Base-by-base conservation (phyloP, 2,797 vertebrate genomes). In the Toxotes lorentzi region DNA sequence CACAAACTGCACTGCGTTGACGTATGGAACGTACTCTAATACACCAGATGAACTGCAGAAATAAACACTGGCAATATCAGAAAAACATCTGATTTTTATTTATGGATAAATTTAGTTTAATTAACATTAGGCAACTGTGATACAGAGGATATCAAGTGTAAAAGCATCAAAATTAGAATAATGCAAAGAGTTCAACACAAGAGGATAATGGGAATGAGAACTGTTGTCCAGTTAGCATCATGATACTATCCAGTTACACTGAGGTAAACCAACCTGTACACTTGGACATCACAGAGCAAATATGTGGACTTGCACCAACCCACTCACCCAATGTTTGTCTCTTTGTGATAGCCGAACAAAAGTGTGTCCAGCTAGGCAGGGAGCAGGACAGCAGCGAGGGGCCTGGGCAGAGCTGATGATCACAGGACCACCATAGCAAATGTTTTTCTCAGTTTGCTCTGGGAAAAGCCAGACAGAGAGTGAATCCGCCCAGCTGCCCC, bases 371-470 rank as follows among this genome's bases (percentile, higher is more conserved):
- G 62, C 84, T 51, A 19, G 30, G 57, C 62, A 48, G 73, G 64
- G 65, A 70, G 82, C 70, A 30, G 80, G 66, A 76, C 54, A 51
- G 24, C 84, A 41, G 73, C 60, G 72, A 77, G 72, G 60, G 82
- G 74, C 69, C 69, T 27, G 73, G 76, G 82, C 19, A 4, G 53
- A 87, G 76, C 94, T 92, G 92, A 93, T 94, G 92, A 93, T 88
- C 78, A 19, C 50, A 4, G 88, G 92, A 93, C 91, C 92, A 94
- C 92, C 94, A 81, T 24, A 75, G 41, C 54, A 58, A 56, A 43
- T 90, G 87, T 92, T 93, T 91, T 30, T 83, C 82, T 90, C 89
- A 89, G 82, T 83, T 81, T 62, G 70, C 87, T 79, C 47, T 82
- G 72, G 84, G 84, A 89, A 89, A 81, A 83, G 62, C 72, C 53